phyloP scores from a whole-genome alignment of 2,113 vertebrate species.

The Chamaetylas fuelleborni region DNA sequence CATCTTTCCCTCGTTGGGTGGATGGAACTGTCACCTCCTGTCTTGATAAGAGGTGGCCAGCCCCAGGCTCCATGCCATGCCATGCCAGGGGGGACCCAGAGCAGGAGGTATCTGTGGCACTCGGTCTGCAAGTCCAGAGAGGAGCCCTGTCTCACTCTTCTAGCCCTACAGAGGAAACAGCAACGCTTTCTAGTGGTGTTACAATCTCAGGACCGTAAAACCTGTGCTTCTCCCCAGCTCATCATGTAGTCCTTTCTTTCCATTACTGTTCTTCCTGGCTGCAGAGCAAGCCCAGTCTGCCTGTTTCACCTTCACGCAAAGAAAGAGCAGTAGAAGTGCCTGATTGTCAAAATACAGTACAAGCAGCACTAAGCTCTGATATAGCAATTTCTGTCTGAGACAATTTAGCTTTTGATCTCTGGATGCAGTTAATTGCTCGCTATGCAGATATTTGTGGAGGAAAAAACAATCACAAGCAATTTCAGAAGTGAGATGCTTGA shows the following conservation, averaged over 20 bases:
- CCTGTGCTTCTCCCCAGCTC: background rate
- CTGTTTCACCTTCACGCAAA: background rate
- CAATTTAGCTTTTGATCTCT: constrained; percentile 6
- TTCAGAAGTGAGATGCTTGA: constrained; percentile 33
- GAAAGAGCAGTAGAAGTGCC: background rate
- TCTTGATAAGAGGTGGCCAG: background rate
- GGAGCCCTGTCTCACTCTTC: background rate
- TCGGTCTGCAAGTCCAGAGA: rapidly evolving
- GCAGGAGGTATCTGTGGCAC: rapidly evolving
- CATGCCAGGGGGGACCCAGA: no score
- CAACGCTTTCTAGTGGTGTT: background rate
- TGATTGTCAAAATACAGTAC: background rate
- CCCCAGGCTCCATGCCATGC: rapidly evolving
- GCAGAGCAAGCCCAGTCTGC: background rate
- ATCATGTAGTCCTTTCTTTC: background rate
- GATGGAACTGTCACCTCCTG: background rate
- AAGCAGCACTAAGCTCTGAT: background rate
- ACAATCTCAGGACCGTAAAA: background rate
- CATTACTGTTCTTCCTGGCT: background rate
- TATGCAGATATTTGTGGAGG: background rate
- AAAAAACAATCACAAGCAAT: constrained; percentile 23
- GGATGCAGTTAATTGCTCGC: constrained; percentile 38
- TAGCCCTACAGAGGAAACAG: background rate
- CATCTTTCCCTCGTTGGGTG: rapidly evolving
- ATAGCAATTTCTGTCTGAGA: background rate